A percentile compares a stretch with the other conserved stretches of the same genome.
These are phyloP conservation scores for Kryptolebias marmoratus DNA, from an alignment of 2,113 vertebrate genomes.

Conservation along the genomic window DNA sequence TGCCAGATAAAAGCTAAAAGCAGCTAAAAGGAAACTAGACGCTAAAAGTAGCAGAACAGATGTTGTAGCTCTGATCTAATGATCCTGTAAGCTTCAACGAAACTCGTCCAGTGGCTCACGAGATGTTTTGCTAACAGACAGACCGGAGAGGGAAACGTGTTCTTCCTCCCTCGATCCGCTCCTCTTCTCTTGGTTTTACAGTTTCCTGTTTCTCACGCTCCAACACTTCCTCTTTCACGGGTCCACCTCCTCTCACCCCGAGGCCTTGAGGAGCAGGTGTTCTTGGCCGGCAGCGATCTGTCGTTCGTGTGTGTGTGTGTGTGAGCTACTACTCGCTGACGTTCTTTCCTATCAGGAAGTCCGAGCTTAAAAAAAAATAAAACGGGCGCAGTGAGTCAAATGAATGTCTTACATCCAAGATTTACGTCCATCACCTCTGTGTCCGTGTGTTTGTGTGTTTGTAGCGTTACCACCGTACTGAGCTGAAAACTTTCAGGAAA, in stretches of 20 bases:
- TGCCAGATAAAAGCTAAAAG: no score
- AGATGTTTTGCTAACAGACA: no score
- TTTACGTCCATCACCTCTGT: not conserved
- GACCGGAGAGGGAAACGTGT: no score
- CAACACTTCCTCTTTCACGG: slow-evolving; percentile 1
- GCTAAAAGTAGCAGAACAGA: no score
- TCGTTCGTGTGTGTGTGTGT: not conserved
- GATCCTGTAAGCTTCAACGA: no score
- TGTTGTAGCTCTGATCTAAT: no score
- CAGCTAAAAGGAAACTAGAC: no score
- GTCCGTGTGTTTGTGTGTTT: no score
- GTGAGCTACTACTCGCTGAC: not conserved
- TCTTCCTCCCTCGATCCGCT: not conserved
- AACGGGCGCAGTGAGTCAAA: not conserved
- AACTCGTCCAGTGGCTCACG: no score
- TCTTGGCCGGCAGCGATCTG: slow-evolving; percentile 5
- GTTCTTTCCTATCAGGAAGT: slow-evolving; percentile 25
- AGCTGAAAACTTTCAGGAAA: no score
- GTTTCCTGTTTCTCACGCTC: slow-evolving; percentile 17
- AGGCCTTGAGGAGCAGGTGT: slow-evolving; percentile 55
- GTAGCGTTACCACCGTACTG: no score
- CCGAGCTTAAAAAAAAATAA: not conserved
- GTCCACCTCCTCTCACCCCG: slow-evolving; percentile 10
- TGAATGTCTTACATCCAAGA: not conserved
- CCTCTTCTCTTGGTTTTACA: slow-evolving; percentile 30